Evolutionary conservation across 2,113 vertebrate species (phyloP), one percentile per base, ranked within the genome.

Genomic region (Ceuthmochares aereus): DNA sequence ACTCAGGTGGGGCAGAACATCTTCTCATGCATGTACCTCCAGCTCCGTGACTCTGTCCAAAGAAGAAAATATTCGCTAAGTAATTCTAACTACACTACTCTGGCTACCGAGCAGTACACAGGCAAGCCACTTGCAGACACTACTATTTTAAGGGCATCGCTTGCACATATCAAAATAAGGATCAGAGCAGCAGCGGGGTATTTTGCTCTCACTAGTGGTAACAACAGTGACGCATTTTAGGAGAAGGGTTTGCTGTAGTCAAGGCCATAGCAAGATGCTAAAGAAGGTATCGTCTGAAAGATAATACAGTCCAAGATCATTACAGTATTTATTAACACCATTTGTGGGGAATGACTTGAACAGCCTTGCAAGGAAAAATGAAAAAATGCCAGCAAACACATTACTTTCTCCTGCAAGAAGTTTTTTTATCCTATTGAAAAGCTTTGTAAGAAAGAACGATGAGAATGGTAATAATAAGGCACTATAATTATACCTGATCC

Each of bases 401-500:
- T 94, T 89, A 93, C 4, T 2, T 84, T 87, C 74, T 89, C 74
- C 54, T 84, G 68, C 77, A 90, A 89, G 67, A 90, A 95, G 76
- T 84, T 96, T 89, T 95, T 93, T 87, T 83, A 93, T 84, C 43
- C 73, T 93, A 67, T 75, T 84, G 77, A 93, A 94, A 93, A 95
- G 69, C 88, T 96, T 91, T 96, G 76, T 95, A 92, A 93, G 60
- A 95, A 90, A 95, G 92, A 97, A 97, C 92, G 29, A 95, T 94
- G 90, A 96, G 69, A 94, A 95, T 70, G 73, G 58, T 82, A 94
- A 92, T 94, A 96, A 90, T 84, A 95, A 92, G 80, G 76, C 96
- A 91, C 88, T 96, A 84, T 94, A 96, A 96, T 96, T 97, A 96
- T 79, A 96, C 90, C 95, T 96, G 94, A 92, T 96, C 86, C 83